Base-by-base conservation (phyloP, 1,140 invertebrate genomes). In the Macrobrachium nipponense region DNA sequence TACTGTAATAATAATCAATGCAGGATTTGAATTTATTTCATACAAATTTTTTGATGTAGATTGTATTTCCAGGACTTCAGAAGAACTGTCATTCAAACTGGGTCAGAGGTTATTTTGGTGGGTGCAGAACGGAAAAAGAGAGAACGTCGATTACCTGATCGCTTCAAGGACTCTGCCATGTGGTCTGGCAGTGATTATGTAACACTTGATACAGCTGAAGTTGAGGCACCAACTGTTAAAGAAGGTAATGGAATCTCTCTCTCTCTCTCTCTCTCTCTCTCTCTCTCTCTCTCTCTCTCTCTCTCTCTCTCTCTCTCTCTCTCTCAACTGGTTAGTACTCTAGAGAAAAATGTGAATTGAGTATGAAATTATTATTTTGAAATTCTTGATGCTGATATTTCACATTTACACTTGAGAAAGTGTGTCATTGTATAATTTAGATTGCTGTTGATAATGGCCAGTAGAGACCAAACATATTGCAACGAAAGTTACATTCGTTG, bases 111-210 rank as follows among this genome's bases (percentile, higher is more conserved):
- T 20, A 84, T 88, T 61, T 78, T 88, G 59, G 78, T 88, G 15
- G 87, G 87, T 64, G 87, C 80, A 43, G 87, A 88, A 58, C 79
- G 82, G 51, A 84, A 76, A 61, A 88, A 88, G 61, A 83, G 87
- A 75, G 87, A 88, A n/a, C 64, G 76, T 12, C 64, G 70, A 61
- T 76, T 88, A 8, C 87, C 87, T 23, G 81, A 78, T 10, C 61
- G 82, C 44, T 88, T 70, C 62, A 68, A 82, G 36, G 87, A 83
- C 51, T 64, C 75, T 12, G 72, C 73, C 0, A 62, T 88, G 23
- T 88, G 82, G 87, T 73, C 44, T 6, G 77, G 61, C 7, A 58
- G 43, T 18, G 78, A 80, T 62, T 23, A 66, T 20, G 44, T 59
- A 17, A 17, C 20, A 5, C n/a, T 59, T 36, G 73, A 76, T 51